Percentiles rank a stretch among this genome's conserved stretches.
Conservation (phyloP, 2,797 vertebrate species). For the Saxicola maurus region DNA sequence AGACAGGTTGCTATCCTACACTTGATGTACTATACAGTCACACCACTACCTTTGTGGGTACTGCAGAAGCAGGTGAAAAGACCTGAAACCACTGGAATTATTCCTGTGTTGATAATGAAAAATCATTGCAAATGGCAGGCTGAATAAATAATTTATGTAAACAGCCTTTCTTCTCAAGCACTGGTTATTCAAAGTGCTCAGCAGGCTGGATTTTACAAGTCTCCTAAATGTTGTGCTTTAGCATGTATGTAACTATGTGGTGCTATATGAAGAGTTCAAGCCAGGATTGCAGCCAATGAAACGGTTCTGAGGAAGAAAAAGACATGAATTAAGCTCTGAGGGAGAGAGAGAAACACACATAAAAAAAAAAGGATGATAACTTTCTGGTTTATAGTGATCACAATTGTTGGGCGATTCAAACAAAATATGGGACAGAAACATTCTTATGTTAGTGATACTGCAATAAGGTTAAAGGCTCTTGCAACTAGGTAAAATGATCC, state of each 20-base stretch:
- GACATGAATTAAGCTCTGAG: background rate
- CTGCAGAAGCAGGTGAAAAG: background rate
- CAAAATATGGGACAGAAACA: background rate
- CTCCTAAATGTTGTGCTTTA: background rate
- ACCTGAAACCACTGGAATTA: background rate
- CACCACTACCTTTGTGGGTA: background rate
- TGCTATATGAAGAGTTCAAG: background rate
- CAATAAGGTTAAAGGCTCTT: background rate
- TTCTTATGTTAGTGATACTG: background rate
- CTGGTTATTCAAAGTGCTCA: constrained; percentile 3
- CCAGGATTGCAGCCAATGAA: background rate
- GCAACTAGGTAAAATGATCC: background rate
- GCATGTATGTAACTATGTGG: background rate
- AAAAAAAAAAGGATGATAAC: background rate
- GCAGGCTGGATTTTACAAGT: constrained; percentile 2
- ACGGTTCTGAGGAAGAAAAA: background rate
- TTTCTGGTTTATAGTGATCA: background rate
- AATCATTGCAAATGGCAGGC: constrained; percentile 21
- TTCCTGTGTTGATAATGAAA: constrained; percentile 7
- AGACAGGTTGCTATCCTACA: background rate
- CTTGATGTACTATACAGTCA: background rate
- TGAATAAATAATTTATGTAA: constrained; percentile 38
- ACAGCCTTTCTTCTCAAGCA: constrained; percentile 8
- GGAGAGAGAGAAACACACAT: background rate
- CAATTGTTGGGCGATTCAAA: background rate